Evolutionary conservation across 1,140 invertebrate species (phyloP), one percentile per base, ranked within the genome.

Genomic region (Parasteatoda tepidariorum): DNA sequence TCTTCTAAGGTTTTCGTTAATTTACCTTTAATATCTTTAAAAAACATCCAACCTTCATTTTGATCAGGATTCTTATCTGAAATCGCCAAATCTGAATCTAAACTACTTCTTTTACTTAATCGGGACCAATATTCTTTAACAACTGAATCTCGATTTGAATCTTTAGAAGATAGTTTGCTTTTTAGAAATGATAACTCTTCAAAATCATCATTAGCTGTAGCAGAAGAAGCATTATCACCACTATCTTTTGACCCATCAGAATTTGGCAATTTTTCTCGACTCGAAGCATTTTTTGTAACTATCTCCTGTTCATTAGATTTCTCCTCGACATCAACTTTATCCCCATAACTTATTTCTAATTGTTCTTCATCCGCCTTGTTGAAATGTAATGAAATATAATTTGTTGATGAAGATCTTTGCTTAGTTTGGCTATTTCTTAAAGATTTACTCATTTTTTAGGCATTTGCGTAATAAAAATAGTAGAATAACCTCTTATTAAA

Each of bases 341-440:
- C 76, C 9, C 41, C 64, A 22, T 82, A 82, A 24, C 67, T 82
- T 30, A 82, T 82, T 71, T 82, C 66, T 59, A 82, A 31, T 3
- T 82, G 78, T 33, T 82, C 78, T 82, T 82, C 78, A 48, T 82
- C 78, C 5, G 78, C 78, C 48, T 82, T 82, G 24, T 82, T 82
- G 33, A 82, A 82, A 48, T 82, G 78, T 2, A 82, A 41, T 48
- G 78, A 82, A 26, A 82, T 82, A 34, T 70, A 70, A 22, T 30
- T 41, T 26, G 78, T 41, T 4, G 78, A 82, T 7, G 78, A 70
- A 7, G 78, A 71, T 30, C 78, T 11, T 41, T 13, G n/a, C 26
- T 82, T 82, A 18, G 67, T 59, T 6, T 59, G 71, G 6, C 31
- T 74, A 31, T 34, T 67, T 28, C 78, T 48, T 22, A 82, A 70